Evolutionary conservation across 2,888 invertebrate genomes (phyloP).

Genomic region (Nemapogon koenigi): DNA sequence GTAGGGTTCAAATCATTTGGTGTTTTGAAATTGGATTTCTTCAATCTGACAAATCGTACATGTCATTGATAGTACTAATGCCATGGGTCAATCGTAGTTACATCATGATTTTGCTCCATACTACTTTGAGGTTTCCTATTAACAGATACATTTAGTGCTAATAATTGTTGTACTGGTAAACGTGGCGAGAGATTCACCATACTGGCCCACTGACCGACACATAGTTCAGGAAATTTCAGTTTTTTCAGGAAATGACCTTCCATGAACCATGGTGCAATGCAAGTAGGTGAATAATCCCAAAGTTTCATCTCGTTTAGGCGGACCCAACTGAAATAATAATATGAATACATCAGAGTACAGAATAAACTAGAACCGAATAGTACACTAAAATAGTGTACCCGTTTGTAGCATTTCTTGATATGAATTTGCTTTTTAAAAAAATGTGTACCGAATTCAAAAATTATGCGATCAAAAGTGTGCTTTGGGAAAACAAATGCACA

Average conservation of each 20-base stretch:
- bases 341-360: too few species aligned
- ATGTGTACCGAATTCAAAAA: too few species aligned
- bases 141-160: slow-evolving; percentile 54
- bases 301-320: slow-evolving; percentile 70
- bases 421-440: too few species aligned
- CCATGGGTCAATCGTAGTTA: slow-evolving; percentile 43
- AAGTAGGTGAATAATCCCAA: slow-evolving; percentile 74
- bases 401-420: too few species aligned
- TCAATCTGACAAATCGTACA: too few species aligned
- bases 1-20: too few species aligned
- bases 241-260: slow-evolving; percentile 73
- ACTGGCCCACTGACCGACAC: slow-evolving; percentile 81
- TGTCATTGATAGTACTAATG: slow-evolving; percentile 22
- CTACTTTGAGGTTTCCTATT: slow-evolving; percentile 56
- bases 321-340: slow-evolving; percentile 62
- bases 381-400: too few species aligned
- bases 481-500: too few species aligned
- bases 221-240: slow-evolving; percentile 74
- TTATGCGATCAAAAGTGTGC: too few species aligned
- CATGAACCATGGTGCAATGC: slow-evolving; percentile 74
- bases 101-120: slow-evolving; percentile 51
- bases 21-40: too few species aligned
- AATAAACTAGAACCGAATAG: too few species aligned
- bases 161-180: slow-evolving; percentile 62
- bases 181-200: slow-evolving; percentile 74